Evolutionary conservation across 2,888 invertebrate species (phyloP).

Genomic region (Drosophila paramelanica): DNA sequence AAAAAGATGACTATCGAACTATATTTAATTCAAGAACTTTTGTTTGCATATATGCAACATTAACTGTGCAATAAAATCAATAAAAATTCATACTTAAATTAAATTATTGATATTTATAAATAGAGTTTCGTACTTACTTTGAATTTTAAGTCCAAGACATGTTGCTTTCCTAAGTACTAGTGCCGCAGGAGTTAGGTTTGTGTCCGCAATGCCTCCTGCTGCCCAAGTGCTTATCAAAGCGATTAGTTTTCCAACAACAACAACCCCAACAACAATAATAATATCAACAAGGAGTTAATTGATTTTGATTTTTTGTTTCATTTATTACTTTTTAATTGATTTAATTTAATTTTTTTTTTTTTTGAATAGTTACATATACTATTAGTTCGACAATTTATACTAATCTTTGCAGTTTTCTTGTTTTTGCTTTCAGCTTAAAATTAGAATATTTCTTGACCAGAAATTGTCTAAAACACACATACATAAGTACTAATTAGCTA

Average conservation of each 20-base stretch:
- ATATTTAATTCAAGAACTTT: no score
- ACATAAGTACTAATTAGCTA: conserved; percentile 46
- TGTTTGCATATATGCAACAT: no score
- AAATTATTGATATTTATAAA: neutral
- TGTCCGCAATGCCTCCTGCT: conserved; percentile 84
- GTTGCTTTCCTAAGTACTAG: conserved; percentile 86
- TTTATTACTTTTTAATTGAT: conserved; percentile 58
- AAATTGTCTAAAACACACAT: conserved; percentile 66
- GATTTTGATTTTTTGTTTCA: conserved; percentile 1
- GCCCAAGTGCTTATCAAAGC: conserved; percentile 86
- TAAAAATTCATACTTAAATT: no score
- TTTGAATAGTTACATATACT: conserved; percentile 77
- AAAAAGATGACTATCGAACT: no score
- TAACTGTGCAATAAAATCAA: no score
- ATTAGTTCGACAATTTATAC: conserved; percentile 74
- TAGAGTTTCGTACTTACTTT: conserved; percentile 12
- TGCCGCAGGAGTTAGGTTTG: conserved; percentile 85
- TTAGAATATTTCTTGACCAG: conserved; percentile 61
- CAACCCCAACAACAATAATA: neutral
- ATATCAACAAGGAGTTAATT: neutral
- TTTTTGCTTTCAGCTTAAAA: conserved; percentile 56
- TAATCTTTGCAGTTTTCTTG: conserved; percentile 69
- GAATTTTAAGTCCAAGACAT: conserved; percentile 33
- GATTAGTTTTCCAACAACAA: conserved; percentile 84
- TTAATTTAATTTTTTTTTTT: conserved; percentile 53